A percentile compares a stretch with the other conserved stretches of the same genome.
These are phyloP conservation scores for Drosophila navojoa DNA, from an alignment of 1,140 invertebrate species.

Conservation along the genomic window DNA sequence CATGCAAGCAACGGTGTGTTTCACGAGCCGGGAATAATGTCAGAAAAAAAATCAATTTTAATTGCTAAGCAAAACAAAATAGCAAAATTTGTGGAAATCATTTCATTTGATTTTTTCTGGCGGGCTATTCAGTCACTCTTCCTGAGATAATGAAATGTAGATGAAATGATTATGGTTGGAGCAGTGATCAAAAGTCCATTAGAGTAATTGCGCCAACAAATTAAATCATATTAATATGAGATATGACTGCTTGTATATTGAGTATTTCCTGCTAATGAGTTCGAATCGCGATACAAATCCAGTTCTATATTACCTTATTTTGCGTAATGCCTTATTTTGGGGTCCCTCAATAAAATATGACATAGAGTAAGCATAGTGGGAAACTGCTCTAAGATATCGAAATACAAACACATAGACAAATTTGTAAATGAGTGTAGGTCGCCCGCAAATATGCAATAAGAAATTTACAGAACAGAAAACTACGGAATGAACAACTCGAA, in stretches of 20 bases:
- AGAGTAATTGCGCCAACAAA: background rate
- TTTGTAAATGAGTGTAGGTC: background rate
- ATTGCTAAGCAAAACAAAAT: slow-evolving; percentile 56
- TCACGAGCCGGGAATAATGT: slow-evolving; percentile 5
- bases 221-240: background rate
- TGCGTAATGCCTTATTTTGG: too few species aligned
- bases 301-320: too few species aligned
- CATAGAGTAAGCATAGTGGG: too few species aligned
- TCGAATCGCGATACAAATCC: too few species aligned
- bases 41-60: slow-evolving; percentile 70
- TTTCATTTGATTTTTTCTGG: slow-evolving; percentile 14
- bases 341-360: too few species aligned
- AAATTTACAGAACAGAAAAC: background rate
- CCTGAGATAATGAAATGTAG: background rate
- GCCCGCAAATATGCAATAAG: slow-evolving; percentile 34
- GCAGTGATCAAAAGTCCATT: background rate
- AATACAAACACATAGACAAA: background rate
- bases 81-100: slow-evolving; percentile 7
- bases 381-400: background rate
- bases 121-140: slow-evolving; percentile 19
- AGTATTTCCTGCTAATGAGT: too few species aligned
- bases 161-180: background rate
- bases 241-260: background rate
- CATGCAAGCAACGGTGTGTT: slow-evolving; percentile 1
- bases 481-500: too few species aligned